Evolutionary conservation across 1,140 invertebrate genomes (phyloP).

Genomic region (Dendrolimus punctatus): DNA sequence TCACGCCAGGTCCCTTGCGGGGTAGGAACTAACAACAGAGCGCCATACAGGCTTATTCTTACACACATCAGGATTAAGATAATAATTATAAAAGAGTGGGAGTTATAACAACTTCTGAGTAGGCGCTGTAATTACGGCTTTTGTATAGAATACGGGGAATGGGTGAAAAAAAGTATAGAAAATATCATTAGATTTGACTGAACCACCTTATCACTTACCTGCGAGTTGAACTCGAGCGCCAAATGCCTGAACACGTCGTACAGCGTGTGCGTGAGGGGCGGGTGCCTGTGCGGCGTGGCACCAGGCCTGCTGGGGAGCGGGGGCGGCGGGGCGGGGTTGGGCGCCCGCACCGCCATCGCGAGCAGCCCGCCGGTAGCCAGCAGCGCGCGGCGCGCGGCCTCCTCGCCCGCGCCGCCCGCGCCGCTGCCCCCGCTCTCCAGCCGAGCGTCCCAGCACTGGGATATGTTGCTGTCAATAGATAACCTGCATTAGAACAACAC

Average conservation of each 20-base stretch:
- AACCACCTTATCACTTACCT: conserved; percentile 21
- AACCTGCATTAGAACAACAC: neutral
- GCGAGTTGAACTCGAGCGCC: conserved; percentile 43
- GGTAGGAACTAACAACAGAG: too few relatives aligned
- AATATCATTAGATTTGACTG: neutral
- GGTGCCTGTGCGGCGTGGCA: conserved; percentile 10
- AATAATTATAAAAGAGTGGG: too few relatives aligned
- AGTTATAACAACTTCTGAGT: too few relatives aligned
- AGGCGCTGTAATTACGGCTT: too few relatives aligned
- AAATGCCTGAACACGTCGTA: conserved; percentile 53
- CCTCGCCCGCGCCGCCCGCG: conserved; percentile 79
- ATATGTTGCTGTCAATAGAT: conserved; percentile 28
- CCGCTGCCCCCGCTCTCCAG: conserved; percentile 84
- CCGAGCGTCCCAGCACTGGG: conserved; percentile 76
- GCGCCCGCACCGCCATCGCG: conserved; percentile 32
- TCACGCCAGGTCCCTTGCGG: too few relatives aligned
- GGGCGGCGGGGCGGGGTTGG: conserved; percentile 12
- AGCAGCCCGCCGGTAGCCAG: conserved; percentile 42
- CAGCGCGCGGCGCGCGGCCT: conserved; percentile 78
- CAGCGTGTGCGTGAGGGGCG: conserved; percentile 43
- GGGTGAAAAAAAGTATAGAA: too few relatives aligned
- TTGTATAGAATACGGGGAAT: too few relatives aligned
- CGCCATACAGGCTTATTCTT: too few relatives aligned
- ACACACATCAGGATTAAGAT: too few relatives aligned
- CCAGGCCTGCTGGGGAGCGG: conserved; percentile 6